phyloP scores from a whole-genome alignment of 2,797 vertebrate species.

The Crypturellus tataupa region DNA sequence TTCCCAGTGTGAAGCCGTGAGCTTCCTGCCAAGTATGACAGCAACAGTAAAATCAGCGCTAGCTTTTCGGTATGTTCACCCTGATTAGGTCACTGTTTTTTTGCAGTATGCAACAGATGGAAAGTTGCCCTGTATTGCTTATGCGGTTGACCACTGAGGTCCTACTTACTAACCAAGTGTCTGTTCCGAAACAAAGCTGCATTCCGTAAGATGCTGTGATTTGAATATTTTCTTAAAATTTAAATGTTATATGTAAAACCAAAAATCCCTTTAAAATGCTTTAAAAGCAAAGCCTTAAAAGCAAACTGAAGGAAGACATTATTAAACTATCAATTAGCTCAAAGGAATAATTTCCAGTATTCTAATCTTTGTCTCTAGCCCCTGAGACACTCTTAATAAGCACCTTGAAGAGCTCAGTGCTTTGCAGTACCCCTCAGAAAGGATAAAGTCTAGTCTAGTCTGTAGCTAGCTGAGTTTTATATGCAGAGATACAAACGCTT shows the following conservation, averaged over 20 bases:
- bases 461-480: background rate
- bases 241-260: background rate
- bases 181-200: background rate
- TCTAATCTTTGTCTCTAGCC: background rate
- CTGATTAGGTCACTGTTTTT: background rate
- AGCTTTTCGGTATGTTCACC: background rate
- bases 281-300: background rate
- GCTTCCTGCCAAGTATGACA: background rate
- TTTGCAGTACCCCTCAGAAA: background rate
- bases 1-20: background rate
- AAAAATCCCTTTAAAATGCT: background rate
- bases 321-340: background rate
- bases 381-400: background rate
- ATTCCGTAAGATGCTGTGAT: background rate
- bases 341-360: background rate
- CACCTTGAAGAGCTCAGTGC: background rate
- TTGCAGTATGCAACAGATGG: background rate
- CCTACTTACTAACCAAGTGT: background rate
- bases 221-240: background rate
- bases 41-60: background rate
- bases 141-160: background rate
- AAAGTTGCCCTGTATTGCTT: background rate
- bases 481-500: background rate
- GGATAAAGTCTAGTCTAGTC: background rate
- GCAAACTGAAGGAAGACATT: background rate